Percentiles rank a stretch among this genome's conserved stretches.
Evolutionary conservation across 2,888 invertebrate genomes (phyloP).

Genomic region (Lycia hirtaria): DNA sequence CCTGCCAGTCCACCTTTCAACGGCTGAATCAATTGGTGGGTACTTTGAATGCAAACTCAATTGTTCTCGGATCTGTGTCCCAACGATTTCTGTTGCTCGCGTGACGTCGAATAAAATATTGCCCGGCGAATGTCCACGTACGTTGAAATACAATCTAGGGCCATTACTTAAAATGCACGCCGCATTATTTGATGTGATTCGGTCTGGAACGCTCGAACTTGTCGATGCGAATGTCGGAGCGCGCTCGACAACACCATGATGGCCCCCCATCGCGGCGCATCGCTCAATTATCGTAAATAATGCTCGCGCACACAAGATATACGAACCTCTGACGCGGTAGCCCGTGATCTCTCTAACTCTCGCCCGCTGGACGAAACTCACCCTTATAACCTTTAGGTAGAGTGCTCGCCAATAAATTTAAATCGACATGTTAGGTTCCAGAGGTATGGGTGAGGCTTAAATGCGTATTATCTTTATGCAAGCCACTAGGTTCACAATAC

Average conservation of each 20-base stretch:
- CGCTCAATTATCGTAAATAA: conserved; percentile 86
- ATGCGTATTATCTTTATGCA: conserved; percentile 85
- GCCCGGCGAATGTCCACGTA: conserved; percentile 79
- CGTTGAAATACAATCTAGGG: conserved; percentile 83
- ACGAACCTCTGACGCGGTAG: conserved; percentile 78
- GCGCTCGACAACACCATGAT: conserved; percentile 83
- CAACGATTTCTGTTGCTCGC: conserved; percentile 70
- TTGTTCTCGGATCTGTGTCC: conserved; percentile 81
- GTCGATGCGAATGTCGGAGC: conserved; percentile 83
- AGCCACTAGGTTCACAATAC: conserved; percentile 83
- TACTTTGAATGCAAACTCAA: conserved; percentile 85
- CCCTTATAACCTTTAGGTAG: conserved; percentile 57
- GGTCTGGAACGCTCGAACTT: conserved; percentile 83
- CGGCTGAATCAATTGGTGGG: conserved; percentile 83
- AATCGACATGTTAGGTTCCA: conserved; percentile 62
- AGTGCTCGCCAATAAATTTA: conserved; percentile 51
- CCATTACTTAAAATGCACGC: conserved; percentile 85
- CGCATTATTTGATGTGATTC: conserved; percentile 85
- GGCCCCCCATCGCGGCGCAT: conserved; percentile 85
- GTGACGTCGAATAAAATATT: conserved; percentile 82
- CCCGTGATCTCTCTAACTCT: conserved; percentile 69
- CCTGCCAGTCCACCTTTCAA: conserved; percentile 84
- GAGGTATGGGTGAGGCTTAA: conserved; percentile 67
- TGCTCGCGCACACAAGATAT: conserved; percentile 85
- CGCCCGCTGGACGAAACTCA: conserved; percentile 52